phyloP scores from a whole-genome alignment of 1,140 invertebrate genomes.

The Eumaeus atala region DNA sequence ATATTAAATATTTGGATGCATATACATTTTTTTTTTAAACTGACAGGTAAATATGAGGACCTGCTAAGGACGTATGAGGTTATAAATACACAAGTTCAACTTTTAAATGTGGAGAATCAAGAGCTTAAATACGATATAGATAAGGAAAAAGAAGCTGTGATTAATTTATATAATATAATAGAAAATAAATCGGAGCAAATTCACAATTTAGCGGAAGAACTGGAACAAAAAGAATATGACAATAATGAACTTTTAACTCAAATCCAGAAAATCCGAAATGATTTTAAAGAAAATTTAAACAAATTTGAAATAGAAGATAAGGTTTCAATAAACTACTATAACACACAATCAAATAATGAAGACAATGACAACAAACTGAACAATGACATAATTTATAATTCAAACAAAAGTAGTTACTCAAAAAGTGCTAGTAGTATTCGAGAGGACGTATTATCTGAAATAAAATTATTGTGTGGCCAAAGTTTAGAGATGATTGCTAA shows the following conservation, averaged over 20 bases:
- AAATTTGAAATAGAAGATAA: constrained; percentile 40
- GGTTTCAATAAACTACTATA: no score
- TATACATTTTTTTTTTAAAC: not conserved
- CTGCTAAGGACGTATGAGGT: constrained; percentile 38
- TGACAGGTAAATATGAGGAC: constrained; percentile 43
- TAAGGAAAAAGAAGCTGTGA: constrained; percentile 34
- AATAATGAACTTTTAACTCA: constrained; percentile 35
- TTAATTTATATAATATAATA: constrained; percentile 43
- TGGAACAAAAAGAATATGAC: constrained; percentile 31
- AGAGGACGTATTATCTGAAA: constrained; percentile 38
- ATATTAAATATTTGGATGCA: not conserved
- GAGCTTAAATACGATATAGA: constrained; percentile 33
- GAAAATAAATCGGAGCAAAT: constrained; percentile 52
- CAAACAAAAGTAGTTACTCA: no score
- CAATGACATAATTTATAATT: no score
- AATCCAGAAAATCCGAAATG: constrained; percentile 32
- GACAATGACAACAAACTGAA: no score
- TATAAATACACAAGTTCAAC: constrained; percentile 39
- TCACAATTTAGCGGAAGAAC: constrained; percentile 36
- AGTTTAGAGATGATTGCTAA: constrained; percentile 36
- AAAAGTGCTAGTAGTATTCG: not conserved
- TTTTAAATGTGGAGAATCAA: constrained; percentile 36
- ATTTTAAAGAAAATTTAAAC: constrained; percentile 33
- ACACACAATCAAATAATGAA: no score
- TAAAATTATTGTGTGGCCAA: constrained; percentile 36